A percentile compares a stretch with the other conserved stretches of the same genome.
phyloP scores from a whole-genome alignment of 2,797 vertebrate species.

The Lemur catta region DNA sequence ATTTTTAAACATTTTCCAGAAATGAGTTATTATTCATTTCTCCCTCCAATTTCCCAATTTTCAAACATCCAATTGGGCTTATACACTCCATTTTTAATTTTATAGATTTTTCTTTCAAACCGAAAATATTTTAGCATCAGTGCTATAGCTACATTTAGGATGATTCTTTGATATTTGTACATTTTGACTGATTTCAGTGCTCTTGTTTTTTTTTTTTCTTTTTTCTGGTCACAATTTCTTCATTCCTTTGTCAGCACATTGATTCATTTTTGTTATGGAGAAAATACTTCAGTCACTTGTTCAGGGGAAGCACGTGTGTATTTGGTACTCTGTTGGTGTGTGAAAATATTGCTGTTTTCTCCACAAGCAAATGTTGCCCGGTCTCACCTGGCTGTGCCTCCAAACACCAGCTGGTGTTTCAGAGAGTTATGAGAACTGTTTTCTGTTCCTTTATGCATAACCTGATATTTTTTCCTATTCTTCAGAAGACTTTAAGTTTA shows the following conservation, averaged over 20 bases:
- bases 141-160: background rate
- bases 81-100: background rate
- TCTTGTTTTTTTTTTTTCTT: background rate
- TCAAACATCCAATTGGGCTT: background rate
- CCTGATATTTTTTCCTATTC: background rate
- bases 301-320: background rate
- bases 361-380: background rate
- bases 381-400: background rate
- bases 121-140: background rate
- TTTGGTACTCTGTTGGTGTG: background rate
- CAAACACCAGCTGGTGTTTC: background rate
- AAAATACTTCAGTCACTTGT: background rate
- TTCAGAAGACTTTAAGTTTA: background rate
- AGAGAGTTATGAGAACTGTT: background rate
- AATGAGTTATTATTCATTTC: background rate
- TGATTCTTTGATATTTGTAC: background rate
- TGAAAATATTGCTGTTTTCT: background rate
- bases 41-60: background rate
- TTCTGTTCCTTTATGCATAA: background rate
- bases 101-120: background rate
- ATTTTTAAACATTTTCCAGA: background rate
- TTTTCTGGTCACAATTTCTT: background rate
- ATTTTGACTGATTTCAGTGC: background rate
- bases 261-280: background rate
- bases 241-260: background rate